A percentile compares a stretch with the other conserved stretches of the same genome.
Conservation (phyloP, 2,113 vertebrate genomes). For the Colossoma macropomum region DNA sequence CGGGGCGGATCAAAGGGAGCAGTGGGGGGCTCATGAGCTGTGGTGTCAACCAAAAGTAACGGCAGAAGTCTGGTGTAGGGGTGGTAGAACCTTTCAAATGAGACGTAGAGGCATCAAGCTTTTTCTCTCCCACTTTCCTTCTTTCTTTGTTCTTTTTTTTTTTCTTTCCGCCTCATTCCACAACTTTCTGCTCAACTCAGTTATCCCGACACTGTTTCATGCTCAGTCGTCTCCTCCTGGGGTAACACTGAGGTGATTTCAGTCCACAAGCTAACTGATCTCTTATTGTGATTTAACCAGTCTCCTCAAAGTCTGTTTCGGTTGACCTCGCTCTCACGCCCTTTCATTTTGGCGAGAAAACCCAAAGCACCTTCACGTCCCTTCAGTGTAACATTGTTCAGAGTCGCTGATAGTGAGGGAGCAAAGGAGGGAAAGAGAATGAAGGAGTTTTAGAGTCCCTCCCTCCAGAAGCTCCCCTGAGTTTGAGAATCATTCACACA, state of each 20-base stretch:
- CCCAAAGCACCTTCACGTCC: background rate
- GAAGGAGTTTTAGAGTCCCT: slow-evolving; percentile 41
- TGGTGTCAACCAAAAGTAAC: slow-evolving; percentile 10
- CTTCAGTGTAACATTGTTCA: background rate
- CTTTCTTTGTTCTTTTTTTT: background rate
- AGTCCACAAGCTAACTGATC: background rate
- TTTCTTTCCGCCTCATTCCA: background rate
- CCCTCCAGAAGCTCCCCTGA: slow-evolving; percentile 26
- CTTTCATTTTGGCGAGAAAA: background rate
- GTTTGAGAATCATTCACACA: slow-evolving; percentile 43
- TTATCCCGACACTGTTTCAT: background rate
- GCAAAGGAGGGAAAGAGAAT: slow-evolving; percentile 30
- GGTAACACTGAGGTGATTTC: background rate
- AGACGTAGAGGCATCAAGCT: background rate
- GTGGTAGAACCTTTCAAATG: background rate
- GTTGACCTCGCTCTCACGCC: background rate
- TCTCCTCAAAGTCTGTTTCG: background rate
- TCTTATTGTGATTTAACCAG: background rate
- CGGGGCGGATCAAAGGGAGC: slow-evolving; percentile 39
- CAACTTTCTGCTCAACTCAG: background rate
- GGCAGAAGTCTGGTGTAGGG: background rate
- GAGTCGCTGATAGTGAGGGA: slow-evolving; percentile 29
- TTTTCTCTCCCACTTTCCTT: slow-evolving; percentile 1
- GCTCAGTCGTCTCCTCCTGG: background rate
- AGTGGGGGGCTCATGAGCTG: slow-evolving; percentile 11